Percentiles rank a stretch among this genome's conserved stretches.
Conservation (phyloP, 2,797 vertebrate genomes). For the Amblyopsis hoosieri region DNA sequence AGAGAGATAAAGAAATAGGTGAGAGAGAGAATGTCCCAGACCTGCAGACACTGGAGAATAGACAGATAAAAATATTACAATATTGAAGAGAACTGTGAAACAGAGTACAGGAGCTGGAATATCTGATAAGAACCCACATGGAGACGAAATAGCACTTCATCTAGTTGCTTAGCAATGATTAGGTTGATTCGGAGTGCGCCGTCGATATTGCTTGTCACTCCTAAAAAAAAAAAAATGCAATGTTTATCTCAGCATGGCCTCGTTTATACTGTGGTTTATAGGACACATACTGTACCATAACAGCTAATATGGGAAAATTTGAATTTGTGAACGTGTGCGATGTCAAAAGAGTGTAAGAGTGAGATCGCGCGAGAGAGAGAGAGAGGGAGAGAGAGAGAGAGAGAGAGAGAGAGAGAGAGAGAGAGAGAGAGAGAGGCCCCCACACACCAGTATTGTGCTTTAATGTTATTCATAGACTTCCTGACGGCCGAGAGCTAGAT, state of each 20-base stretch:
- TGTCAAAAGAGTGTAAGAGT: not conserved
- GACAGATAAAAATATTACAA: constrained; percentile 49
- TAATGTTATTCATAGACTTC: constrained; percentile 77
- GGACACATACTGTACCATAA: constrained; percentile 25
- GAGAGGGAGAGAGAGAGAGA: constrained; percentile 17
- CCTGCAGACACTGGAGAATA: constrained; percentile 35
- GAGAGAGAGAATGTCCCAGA: not conserved
- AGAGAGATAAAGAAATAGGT: constrained; percentile 8
- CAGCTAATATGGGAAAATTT: constrained; percentile 35
- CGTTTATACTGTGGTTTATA: constrained; percentile 34
- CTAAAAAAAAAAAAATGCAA: constrained; percentile 19
- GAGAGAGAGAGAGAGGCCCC: not conserved
- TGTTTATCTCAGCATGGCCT: constrained; percentile 35
- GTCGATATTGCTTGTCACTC: constrained; percentile 35
- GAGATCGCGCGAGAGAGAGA: not conserved
- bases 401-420: constrained; percentile 29
- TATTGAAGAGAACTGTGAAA: constrained; percentile 33
- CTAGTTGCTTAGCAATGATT: constrained; percentile 57
- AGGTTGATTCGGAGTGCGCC: constrained; percentile 42
- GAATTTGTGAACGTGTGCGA: not conserved
- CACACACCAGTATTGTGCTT: constrained; percentile 47
- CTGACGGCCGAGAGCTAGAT: constrained; percentile 51
- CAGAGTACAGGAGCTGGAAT: constrained; percentile 30
- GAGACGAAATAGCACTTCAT: constrained; percentile 27
- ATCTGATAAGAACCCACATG: constrained; percentile 52